These are phyloP conservation scores for Agriopis marginaria DNA, from an alignment of 2,888 invertebrate genomes.

Conservation along the genomic window DNA sequence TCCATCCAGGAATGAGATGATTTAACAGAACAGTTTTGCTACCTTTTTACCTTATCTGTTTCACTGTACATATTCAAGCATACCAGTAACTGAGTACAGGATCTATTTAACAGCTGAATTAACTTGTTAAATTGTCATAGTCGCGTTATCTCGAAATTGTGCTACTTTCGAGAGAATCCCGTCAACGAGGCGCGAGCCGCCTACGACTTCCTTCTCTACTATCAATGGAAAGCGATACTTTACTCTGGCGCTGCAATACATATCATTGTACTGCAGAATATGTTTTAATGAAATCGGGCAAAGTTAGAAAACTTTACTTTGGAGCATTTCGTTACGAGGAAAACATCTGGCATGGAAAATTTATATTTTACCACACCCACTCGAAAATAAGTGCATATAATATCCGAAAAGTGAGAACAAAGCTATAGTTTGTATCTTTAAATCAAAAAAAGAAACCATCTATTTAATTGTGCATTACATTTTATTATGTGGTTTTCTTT, in stretches of 20 bases:
- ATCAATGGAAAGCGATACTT: constrained; percentile 41
- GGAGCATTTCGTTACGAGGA: too few relatives aligned
- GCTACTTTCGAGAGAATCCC: constrained; percentile 43
- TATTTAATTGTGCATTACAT: too few relatives aligned
- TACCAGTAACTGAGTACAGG: constrained; percentile 22
- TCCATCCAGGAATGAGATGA: background rate
- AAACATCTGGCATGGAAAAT: too few relatives aligned
- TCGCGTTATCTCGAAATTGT: constrained; percentile 42
- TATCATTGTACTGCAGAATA: background rate
- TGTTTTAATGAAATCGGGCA: background rate
- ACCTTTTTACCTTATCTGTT: background rate
- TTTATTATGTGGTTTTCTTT: too few relatives aligned
- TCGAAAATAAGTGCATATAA: too few relatives aligned
- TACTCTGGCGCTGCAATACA: constrained; percentile 15
- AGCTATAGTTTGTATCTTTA: too few relatives aligned
- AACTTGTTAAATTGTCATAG: constrained; percentile 38
- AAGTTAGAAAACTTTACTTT: too few relatives aligned
- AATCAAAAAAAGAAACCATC: too few relatives aligned
- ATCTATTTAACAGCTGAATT: constrained; percentile 41
- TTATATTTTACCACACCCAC: too few relatives aligned
- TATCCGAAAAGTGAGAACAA: too few relatives aligned
- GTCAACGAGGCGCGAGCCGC: constrained; percentile 34
- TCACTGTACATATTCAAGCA: too few relatives aligned
- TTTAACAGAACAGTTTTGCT: background rate
- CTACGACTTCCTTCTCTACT: constrained; percentile 47